phyloP scores from a whole-genome alignment of 2,797 vertebrate genomes.

The Myotis pilosus region DNA sequence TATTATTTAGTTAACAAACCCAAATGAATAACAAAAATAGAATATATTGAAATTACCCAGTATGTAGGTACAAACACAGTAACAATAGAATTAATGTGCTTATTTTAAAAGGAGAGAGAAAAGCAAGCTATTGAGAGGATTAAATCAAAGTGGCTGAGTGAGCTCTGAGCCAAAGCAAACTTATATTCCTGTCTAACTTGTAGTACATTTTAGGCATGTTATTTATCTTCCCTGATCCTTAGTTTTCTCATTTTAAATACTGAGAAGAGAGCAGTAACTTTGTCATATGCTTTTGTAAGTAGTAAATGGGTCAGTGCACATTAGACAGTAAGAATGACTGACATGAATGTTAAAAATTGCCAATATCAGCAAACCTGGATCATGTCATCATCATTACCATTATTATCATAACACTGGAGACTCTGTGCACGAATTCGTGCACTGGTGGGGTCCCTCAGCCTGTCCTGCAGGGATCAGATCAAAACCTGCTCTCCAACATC shows the following conservation, averaged over 20 bases:
- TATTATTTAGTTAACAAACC: conserved; percentile 44
- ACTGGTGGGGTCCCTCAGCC: too few relatives aligned
- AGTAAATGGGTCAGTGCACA: background rate
- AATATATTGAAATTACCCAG: conserved; percentile 4
- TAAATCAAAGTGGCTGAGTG: background rate
- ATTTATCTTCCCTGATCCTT: background rate
- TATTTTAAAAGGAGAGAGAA: background rate
- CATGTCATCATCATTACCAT: background rate
- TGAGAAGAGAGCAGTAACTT: background rate
- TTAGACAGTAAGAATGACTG: background rate
- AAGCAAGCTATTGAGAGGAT: background rate
- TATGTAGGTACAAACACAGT: background rate
- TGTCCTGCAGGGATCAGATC: too few relatives aligned
- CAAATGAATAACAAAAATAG: conserved; percentile 35
- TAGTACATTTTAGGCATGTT: background rate
- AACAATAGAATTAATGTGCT: background rate
- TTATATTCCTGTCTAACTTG: background rate
- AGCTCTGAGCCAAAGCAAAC: background rate
- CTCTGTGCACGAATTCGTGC: too few relatives aligned
- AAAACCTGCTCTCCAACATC: too few relatives aligned
- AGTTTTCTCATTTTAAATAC: background rate
- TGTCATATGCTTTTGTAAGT: background rate
- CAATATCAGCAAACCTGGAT: background rate
- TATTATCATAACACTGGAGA: too few relatives aligned
- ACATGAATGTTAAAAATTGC: background rate